Percentiles rank a stretch among this genome's conserved stretches.
These are phyloP conservation scores for Leptopilina myrica DNA, from an alignment of 2,888 invertebrate genomes.

Conservation along the genomic window DNA sequence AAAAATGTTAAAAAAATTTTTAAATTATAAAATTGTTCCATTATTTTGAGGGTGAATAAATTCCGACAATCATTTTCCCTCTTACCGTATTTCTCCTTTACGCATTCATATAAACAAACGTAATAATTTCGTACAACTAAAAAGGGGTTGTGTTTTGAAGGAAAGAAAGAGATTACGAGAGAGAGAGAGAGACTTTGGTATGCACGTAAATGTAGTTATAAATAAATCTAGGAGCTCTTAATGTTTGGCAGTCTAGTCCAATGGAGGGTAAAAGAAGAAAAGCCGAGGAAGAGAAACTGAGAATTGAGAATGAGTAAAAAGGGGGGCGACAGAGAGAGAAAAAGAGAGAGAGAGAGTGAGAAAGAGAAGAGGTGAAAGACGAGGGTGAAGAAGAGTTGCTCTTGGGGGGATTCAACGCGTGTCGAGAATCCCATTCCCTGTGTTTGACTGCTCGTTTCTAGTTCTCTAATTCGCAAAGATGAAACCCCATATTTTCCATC, in stretches of 20 bases:
- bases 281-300: constrained; percentile 42
- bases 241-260: constrained; percentile 66
- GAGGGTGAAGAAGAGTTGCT: constrained; percentile 37
- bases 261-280: constrained; percentile 50
- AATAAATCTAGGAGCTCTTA: constrained; percentile 77
- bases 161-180: constrained; percentile 6
- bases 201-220: constrained; percentile 77
- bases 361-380: constrained; percentile 4
- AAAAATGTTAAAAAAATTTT: neutral
- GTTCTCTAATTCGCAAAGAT: constrained; percentile 25
- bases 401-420: constrained; percentile 30
- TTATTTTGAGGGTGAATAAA: neutral
- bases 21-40: neutral
- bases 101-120: constrained; percentile 55
- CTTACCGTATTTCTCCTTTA: constrained; percentile 38
- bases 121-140: constrained; percentile 54
- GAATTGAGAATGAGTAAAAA: constrained; percentile 27
- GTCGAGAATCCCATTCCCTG: constrained; percentile 27
- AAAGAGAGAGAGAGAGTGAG: too few relatives aligned
- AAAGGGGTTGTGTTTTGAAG: constrained; percentile 53
- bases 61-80: constrained; percentile 24
- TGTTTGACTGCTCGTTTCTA: constrained; percentile 41
- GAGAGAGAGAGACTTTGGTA: constrained; percentile 59
- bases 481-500: neutral
- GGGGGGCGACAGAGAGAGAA: neutral